phyloP scores from a whole-genome alignment of 2,797 vertebrate genomes.

The Luscinia luscinia region DNA sequence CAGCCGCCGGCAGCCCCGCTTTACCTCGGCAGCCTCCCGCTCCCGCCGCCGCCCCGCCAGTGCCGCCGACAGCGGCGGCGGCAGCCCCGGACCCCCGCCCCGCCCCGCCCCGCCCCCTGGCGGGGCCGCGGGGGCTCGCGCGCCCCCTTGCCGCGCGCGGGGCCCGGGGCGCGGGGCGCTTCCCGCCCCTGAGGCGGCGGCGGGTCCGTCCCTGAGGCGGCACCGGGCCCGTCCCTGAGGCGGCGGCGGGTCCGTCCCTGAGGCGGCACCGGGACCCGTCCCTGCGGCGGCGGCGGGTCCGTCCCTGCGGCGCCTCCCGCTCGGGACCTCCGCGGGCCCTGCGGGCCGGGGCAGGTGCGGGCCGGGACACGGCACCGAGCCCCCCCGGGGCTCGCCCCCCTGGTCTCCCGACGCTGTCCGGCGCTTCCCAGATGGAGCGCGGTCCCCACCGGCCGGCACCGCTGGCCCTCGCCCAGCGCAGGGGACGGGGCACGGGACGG shows the following conservation, averaged over 20 bases:
- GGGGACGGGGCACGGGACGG: rapidly evolving
- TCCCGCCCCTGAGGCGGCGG: not conserved
- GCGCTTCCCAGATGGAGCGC: too few species aligned
- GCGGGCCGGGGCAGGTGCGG: not conserved
- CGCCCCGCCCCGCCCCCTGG: conserved; percentile 49
- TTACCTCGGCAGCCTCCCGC: not conserved
- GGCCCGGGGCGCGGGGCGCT: not conserved
- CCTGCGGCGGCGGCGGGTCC: not conserved
- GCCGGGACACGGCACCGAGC: too few species aligned
- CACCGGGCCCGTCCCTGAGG: too few species aligned
- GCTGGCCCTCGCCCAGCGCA: not conserved
- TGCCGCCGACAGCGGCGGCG: conserved; percentile 32
- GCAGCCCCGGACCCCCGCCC: conserved; percentile 37
- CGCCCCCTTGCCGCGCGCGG: not conserved
- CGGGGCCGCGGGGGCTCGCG: not conserved
- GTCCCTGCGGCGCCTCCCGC: not conserved
- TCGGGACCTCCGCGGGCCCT: too few species aligned
- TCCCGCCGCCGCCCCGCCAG: conserved; percentile 29
- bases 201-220: too few species aligned
- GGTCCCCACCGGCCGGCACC: too few species aligned
- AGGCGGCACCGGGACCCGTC: not conserved
- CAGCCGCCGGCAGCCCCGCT: not conserved
- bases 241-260: too few species aligned
- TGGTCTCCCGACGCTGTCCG: not conserved
- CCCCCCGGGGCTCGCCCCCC: rapidly evolving